These are phyloP conservation scores for Mesocricetus auratus DNA, from an alignment of 2,113 vertebrate genomes.

Conservation along the genomic window DNA sequence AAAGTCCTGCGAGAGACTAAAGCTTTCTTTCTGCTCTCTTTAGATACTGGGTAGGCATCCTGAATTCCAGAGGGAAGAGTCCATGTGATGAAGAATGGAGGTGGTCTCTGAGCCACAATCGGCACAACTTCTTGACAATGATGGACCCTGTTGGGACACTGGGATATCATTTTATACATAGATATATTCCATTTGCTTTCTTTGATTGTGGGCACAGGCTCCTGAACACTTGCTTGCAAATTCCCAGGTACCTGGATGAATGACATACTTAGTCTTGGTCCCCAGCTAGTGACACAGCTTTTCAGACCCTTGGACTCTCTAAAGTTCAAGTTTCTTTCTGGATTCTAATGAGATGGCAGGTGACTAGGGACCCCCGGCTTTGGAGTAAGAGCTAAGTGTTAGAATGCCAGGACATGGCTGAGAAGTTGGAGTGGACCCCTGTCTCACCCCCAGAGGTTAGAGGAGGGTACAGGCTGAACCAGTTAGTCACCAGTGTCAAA, in stretches of 20 bases:
- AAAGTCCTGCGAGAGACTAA: accelerated
- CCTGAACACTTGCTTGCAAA: not conserved
- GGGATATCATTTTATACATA: not conserved
- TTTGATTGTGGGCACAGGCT: not conserved
- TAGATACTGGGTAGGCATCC: accelerated
- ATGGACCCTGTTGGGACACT: not conserved
- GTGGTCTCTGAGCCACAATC: not conserved
- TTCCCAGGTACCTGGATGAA: not conserved
- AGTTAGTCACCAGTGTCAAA: not conserved
- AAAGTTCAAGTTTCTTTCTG: not conserved
- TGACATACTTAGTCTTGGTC: not conserved
- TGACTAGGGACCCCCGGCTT: not conserved
- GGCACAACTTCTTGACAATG: not conserved
- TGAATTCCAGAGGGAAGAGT: not conserved
- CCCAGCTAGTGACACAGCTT: not conserved
- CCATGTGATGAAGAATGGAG: accelerated
- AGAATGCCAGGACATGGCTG: not conserved
- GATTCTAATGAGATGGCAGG: not conserved
- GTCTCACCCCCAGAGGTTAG: not conserved
- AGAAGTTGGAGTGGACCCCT: not conserved
- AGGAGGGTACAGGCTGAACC: too few relatives aligned
- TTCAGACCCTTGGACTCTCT: not conserved
- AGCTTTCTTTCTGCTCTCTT: not conserved
- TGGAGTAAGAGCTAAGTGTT: too few relatives aligned
- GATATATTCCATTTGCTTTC: not conserved